Evolutionary conservation across 2,113 vertebrate genomes (phyloP).

Genomic region (Excalfactoria chinensis): DNA sequence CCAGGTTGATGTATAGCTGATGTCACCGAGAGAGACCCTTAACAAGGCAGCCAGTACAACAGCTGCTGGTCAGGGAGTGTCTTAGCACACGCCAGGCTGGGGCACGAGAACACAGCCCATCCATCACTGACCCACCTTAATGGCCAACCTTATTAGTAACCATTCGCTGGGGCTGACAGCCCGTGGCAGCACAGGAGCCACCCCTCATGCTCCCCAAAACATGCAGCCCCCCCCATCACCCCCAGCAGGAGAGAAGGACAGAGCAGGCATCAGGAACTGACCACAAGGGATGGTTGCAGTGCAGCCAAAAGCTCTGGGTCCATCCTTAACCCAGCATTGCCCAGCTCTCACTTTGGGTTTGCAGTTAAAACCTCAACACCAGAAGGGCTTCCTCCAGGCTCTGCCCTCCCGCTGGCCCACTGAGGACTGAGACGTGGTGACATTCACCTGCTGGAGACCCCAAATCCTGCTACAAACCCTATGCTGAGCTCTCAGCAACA

Average conservation of each 20-base stretch:
- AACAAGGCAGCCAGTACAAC: conserved; percentile 78
- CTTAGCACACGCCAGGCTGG: conserved; percentile 71
- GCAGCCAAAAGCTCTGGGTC: accelerated
- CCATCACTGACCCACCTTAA: conserved; percentile 78
- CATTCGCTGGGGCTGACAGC: conserved; percentile 65
- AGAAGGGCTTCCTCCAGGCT: background rate
- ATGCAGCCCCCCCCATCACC: background rate
- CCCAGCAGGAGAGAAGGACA: background rate
- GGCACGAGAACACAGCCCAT: conserved; percentile 64
- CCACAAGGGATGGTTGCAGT: accelerated
- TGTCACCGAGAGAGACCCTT: conserved; percentile 80
- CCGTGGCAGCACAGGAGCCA: conserved; percentile 35
- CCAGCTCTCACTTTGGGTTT: accelerated
- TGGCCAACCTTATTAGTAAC: conserved; percentile 77
- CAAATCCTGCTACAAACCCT: background rate
- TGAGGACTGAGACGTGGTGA: background rate
- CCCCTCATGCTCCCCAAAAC: conserved; percentile 13
- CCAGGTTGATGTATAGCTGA: conserved; percentile 80
- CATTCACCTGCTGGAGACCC: background rate
- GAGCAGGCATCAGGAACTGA: background rate
- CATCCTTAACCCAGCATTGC: accelerated
- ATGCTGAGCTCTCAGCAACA: background rate
- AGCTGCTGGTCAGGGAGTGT: conserved; percentile 79
- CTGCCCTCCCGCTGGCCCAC: accelerated
- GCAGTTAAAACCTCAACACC: accelerated